Conservation (phyloP, 2,888 invertebrate species). For the Rotaria socialis region DNA sequence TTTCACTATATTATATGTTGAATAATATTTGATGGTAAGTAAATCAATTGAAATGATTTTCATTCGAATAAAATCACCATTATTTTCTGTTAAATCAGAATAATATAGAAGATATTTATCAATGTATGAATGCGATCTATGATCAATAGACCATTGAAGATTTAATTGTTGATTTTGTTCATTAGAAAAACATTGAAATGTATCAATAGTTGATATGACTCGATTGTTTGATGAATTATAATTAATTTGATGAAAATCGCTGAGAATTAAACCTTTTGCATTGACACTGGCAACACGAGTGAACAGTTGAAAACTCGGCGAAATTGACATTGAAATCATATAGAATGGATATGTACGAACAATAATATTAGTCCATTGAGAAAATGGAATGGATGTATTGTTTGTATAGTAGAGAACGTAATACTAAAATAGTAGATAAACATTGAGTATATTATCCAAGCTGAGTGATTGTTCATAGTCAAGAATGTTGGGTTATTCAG, state of each 20-base stretch:
- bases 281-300: slow-evolving; percentile 21
- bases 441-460: neutral
- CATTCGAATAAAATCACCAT: neutral
- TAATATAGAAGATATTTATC: neutral
- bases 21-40: neutral
- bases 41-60: neutral
- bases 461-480: neutral
- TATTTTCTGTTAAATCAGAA: neutral
- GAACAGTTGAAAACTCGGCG: neutral
- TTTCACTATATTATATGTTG: neutral
- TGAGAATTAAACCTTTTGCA: slow-evolving; percentile 1
- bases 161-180: neutral
- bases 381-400: neutral
- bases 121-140: neutral
- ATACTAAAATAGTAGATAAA: neutral
- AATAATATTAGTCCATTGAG: neutral
- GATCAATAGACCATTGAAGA: neutral
- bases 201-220: neutral
- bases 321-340: neutral
- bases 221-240: neutral
- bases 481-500: neutral
- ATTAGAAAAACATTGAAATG: neutral
- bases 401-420: slow-evolving; percentile 3
- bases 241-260: slow-evolving; percentile 17
- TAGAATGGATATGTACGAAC: slow-evolving; percentile 16